phyloP scores from a whole-genome alignment of 1,140 invertebrate species.

The Drosophila guanche region DNA sequence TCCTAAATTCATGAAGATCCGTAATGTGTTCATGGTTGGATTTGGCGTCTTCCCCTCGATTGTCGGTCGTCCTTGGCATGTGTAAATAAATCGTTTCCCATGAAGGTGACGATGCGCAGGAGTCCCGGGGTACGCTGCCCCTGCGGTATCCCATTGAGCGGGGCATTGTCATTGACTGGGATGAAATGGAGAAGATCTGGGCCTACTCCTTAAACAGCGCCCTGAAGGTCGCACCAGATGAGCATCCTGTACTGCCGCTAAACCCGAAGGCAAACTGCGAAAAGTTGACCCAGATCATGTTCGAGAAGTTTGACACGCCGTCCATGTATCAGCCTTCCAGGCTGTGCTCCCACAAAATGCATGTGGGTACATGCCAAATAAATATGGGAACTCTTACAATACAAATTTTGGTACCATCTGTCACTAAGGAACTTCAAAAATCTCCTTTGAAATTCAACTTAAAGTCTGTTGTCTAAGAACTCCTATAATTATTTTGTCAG shows the following conservation, averaged over 20 bases:
- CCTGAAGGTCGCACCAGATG: slow-evolving; percentile 93
- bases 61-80: slow-evolving; percentile 89
- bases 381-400: too few species aligned
- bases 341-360: slow-evolving; percentile 86
- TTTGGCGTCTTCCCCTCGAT: slow-evolving; percentile 92
- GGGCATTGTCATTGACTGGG: slow-evolving; percentile 92
- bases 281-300: slow-evolving; percentile 93
- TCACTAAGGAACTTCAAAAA: too few species aligned
- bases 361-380: too few species aligned
- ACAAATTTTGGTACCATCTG: too few species aligned
- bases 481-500: too few species aligned
- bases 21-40: slow-evolving; percentile 93
- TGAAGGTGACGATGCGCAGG: slow-evolving; percentile 92
- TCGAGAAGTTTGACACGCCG: slow-evolving; percentile 90
- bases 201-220: slow-evolving; percentile 92
- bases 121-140: slow-evolving; percentile 90
- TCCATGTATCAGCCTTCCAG: slow-evolving; percentile 89
- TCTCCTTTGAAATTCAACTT: too few species aligned
- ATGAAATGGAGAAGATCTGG: slow-evolving; percentile 93
- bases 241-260: slow-evolving; percentile 92
- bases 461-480: too few species aligned
- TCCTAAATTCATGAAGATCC: background rate
- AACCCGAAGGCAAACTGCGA: slow-evolving; percentile 91
- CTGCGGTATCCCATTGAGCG: slow-evolving; percentile 90
- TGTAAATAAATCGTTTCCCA: slow-evolving; percentile 85